Percentiles rank a stretch among this genome's conserved stretches.
Conservation (phyloP, 1,140 invertebrate species). For the Hypsibius dujardini region DNA sequence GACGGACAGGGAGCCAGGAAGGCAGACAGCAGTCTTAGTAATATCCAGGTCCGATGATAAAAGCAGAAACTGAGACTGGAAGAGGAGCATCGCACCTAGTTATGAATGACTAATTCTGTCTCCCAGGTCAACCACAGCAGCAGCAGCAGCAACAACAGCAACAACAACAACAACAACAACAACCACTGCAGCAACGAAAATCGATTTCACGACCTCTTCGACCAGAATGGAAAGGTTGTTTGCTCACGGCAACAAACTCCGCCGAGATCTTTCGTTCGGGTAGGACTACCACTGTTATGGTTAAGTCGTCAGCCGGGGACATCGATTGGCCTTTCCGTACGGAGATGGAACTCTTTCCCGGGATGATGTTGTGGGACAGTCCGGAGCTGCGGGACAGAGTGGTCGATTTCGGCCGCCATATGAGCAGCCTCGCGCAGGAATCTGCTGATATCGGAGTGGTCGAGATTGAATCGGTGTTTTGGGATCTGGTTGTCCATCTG, state of each 20-base stretch:
- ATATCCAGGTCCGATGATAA: too few species aligned
- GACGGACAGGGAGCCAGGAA: too few species aligned
- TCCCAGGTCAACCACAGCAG: too few species aligned
- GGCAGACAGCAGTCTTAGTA: too few species aligned
- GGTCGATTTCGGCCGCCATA: constrained; percentile 11
- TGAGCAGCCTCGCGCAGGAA: not conserved
- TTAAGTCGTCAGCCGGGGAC: not conserved
- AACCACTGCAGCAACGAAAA: not conserved
- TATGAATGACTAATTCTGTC: too few species aligned
- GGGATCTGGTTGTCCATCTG: constrained; percentile 7
- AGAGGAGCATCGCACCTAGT: too few species aligned
- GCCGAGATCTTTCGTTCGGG: not conserved
- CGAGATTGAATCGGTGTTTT: constrained; percentile 6
- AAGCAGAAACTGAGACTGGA: too few species aligned
- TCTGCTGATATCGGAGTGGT: not conserved
- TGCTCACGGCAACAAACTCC: not conserved
- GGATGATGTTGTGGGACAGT: constrained; percentile 4
- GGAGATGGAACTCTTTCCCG: constrained; percentile 9
- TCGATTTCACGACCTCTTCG: not conserved
- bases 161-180: too few species aligned
- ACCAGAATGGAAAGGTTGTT: not conserved
- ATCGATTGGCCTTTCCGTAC: not conserved
- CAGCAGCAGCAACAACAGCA: too few species aligned
- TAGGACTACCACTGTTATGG: not conserved
- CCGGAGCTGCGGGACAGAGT: not conserved